These are phyloP conservation scores for Melopsittacus undulatus DNA, from an alignment of 2,797 vertebrate species.

Conservation along the genomic window DNA sequence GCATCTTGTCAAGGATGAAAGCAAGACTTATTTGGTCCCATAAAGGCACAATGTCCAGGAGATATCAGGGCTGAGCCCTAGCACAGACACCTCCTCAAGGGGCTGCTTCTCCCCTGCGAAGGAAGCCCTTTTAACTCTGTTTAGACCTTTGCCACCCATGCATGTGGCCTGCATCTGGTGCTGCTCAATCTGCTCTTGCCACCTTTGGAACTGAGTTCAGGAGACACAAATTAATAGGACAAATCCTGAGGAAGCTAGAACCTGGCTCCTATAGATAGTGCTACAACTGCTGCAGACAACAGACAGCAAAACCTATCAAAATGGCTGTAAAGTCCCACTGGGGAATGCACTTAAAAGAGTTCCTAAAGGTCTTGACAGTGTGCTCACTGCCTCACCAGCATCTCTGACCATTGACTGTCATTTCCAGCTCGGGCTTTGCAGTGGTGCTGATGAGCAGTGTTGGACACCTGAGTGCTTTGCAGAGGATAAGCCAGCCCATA, in stretches of 20 bases:
- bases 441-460: not conserved
- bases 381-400: not conserved
- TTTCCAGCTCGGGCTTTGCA: not conserved
- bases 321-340: no score
- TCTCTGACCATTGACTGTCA: not conserved
- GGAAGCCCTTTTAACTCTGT: not conserved
- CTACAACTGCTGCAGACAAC: not conserved
- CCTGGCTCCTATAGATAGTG: not conserved
- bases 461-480: fast-evolving
- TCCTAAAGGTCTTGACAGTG: not conserved
- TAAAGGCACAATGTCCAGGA: not conserved
- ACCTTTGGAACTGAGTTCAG: not conserved
- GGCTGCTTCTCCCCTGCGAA: fast-evolving
- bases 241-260: not conserved
- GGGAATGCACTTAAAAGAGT: fast-evolving
- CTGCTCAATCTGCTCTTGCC: not conserved
- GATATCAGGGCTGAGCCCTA: not conserved
- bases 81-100: not conserved
- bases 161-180: not conserved
- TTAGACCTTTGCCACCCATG: fast-evolving
- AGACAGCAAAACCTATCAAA: not conserved
- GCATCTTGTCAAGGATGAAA: not conserved
- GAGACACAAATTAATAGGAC: not conserved
- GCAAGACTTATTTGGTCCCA: not conserved
- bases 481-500: fast-evolving